These are phyloP conservation scores for Protosalanx chinensis DNA, from an alignment of 2,797 vertebrate genomes.

Conservation along the genomic window DNA sequence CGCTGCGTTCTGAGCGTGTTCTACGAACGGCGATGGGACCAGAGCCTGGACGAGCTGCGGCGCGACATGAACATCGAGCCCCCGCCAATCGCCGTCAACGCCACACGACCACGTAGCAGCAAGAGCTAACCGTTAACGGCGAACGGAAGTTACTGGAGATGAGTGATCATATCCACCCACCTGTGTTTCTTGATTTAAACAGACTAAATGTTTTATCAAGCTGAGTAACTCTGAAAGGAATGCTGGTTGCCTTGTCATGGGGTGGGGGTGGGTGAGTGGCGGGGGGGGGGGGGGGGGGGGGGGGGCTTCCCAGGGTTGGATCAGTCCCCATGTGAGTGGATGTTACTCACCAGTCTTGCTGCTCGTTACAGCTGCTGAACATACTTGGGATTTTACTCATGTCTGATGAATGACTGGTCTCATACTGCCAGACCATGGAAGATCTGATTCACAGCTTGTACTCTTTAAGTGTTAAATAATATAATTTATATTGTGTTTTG, in stretches of 20 bases:
- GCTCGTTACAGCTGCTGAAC: neutral
- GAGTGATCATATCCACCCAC: too few species aligned
- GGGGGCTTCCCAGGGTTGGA: too few species aligned
- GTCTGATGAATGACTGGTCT: neutral
- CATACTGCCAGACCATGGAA: neutral
- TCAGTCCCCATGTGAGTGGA: too few species aligned
- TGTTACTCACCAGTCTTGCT: neutral
- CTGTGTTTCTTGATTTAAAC: too few species aligned
- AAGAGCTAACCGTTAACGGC: neutral
- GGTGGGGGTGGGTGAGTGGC: too few species aligned
- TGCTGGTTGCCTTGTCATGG: too few species aligned
- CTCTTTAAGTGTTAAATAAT: neutral
- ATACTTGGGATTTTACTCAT: neutral
- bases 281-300: too few species aligned
- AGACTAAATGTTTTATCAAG: too few species aligned
- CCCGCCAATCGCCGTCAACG: slow-evolving; percentile 42
- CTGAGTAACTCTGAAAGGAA: too few species aligned
- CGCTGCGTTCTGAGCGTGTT: slow-evolving; percentile 85
- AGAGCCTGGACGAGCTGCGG: slow-evolving; percentile 80
- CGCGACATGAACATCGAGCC: slow-evolving; percentile 84
- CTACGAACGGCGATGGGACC: slow-evolving; percentile 92
- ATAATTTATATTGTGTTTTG: neutral
- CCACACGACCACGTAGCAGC: slow-evolving; percentile 7
- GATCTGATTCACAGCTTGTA: neutral
- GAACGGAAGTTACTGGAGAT: too few species aligned